phyloP scores from a whole-genome alignment of 2,888 invertebrate species.

The Mythimna lalbum region DNA sequence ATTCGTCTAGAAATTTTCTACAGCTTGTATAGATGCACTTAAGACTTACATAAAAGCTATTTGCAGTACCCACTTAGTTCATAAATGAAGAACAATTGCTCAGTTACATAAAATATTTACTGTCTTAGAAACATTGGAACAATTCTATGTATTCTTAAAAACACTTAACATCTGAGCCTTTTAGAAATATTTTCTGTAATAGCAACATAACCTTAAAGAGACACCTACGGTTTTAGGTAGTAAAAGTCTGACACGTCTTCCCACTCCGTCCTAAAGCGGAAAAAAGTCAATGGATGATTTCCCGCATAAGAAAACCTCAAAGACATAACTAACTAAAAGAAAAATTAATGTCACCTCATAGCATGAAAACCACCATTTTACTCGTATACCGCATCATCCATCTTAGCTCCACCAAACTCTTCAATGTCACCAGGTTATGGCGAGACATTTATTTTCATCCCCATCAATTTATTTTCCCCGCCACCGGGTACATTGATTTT shows the following conservation, averaged over 20 bases:
- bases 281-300: no score
- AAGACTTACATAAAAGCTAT: neutral
- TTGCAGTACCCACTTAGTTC: neutral
- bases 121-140: no score
- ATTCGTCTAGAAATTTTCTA: neutral
- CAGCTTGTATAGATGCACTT: neutral
- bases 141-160: no score
- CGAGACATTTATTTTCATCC: conserved; percentile 28
- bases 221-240: no score
- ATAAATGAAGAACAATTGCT: neutral
- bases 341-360: neutral
- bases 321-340: no score
- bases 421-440: conserved; percentile 46
- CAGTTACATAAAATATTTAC: no score
- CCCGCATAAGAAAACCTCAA: no score
- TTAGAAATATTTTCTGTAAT: no score
- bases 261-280: no score
- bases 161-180: no score
- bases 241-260: no score
- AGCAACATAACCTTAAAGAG: no score
- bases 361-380: neutral
- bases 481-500: conserved; percentile 7
- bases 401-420: conserved; percentile 31
- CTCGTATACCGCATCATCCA: neutral
- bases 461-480: conserved; percentile 32